Evolutionary conservation across 1,140 invertebrate species (phyloP).

Genomic region (Meloidogyne chitwoodi): DNA sequence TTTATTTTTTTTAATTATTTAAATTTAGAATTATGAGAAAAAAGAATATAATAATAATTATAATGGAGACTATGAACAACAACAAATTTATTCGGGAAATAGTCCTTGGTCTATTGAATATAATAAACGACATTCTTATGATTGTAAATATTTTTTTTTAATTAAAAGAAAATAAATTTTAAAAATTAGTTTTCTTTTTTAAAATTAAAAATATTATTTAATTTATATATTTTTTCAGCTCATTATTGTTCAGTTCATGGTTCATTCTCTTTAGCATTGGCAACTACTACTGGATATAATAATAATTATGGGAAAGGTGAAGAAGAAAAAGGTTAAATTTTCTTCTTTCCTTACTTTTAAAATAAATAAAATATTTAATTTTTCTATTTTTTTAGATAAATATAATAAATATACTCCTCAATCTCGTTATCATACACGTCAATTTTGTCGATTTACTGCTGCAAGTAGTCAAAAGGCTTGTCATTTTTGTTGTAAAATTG

Average conservation of each 20-base stretch:
- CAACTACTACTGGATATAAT: not conserved
- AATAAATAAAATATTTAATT: not conserved
- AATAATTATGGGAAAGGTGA: not conserved
- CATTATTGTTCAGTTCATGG: slow-evolving; percentile 32
- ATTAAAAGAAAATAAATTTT: not conserved
- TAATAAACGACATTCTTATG: not conserved
- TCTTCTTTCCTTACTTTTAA: not conserved
- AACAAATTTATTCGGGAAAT: not conserved
- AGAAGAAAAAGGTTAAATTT: not conserved
- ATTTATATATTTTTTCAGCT: not conserved
- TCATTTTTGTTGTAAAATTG: slow-evolving; percentile 19
- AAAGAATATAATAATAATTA: not conserved
- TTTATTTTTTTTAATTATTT: not conserved
- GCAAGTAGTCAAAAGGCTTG: slow-evolving; percentile 12
- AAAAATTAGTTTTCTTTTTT: not conserved
- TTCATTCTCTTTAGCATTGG: slow-evolving; percentile 20
- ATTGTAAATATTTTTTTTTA: not conserved
- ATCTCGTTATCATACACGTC: slow-evolving; percentile 20
- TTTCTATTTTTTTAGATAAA: not conserved
- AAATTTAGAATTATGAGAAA: not conserved
- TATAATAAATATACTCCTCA: not conserved
- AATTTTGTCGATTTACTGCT: slow-evolving; percentile 25
- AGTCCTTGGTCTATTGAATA: not conserved
- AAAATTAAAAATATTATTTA: not conserved
- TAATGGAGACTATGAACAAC: not conserved